Base-by-base conservation (phyloP, 2,888 invertebrate species). In the Phengaris arion region DNA sequence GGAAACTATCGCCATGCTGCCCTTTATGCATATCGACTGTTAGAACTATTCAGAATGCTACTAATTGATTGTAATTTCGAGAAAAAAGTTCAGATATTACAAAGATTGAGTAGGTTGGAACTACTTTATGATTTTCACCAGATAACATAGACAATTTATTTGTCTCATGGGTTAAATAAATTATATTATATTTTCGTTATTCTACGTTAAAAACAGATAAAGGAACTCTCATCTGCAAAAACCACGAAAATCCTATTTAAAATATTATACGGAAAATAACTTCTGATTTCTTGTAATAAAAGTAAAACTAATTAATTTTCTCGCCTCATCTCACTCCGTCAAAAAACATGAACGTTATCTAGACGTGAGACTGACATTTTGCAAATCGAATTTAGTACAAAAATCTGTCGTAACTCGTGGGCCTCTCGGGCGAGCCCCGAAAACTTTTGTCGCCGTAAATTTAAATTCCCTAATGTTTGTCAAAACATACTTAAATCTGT, bases 401-500 rank as follows among this genome's bases (percentile, higher is more conserved):
- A 75, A 75, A 75, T 57, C 13, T 75, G 35, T 70, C 54, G 72
- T 72, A 54, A 35, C 35, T 64, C 64, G 74, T 46, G 8, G 75
- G 10, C 55, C 54, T 70, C 55, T 10, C 57, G 85, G 80, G 83
- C 81, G 84, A 83, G 85, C 83, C 84, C 86, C 87, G 89, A 87
- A 88, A 91, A 91, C 86, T 92, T 90, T 85, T 83, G 86, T 86
- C 88, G 85, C 87, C 83, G 84, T 87, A 86, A 88, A 85, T 87
- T 90, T 86, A 88, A 87, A 90, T 87, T 91, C 89, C 89, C 89
- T 88, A 88, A 90, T 90, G 90, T 93, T 91, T 91, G 90, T 89
- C 88, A 90, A 90, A 92, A 91, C 88, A 89, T 88, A 89, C 91
- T 91, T 88, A 89, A 89, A 89, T 85, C 88, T 91, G 92, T 91